Percentiles rank a stretch among this genome's conserved stretches.
Evolutionary conservation across 2,797 vertebrate species (phyloP).

Genomic region (Sebastes taczanowskii): DNA sequence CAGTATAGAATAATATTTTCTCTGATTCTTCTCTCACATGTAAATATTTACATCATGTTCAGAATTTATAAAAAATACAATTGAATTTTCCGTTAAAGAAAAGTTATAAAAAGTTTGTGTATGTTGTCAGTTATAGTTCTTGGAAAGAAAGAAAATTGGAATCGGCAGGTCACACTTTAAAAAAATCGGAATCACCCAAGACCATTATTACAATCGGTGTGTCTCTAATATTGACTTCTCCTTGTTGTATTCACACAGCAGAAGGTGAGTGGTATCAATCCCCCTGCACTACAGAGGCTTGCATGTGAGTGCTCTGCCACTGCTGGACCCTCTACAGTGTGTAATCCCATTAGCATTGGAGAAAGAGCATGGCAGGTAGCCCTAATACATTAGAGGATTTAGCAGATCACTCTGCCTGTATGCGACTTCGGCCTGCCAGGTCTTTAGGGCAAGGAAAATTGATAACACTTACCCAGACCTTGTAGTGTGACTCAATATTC

Average conservation of each 20-base stretch:
- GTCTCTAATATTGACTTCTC: neutral
- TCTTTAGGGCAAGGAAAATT: slow-evolving; percentile 13
- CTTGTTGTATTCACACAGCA: neutral
- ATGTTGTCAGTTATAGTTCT: neutral
- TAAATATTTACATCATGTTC: neutral
- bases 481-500: slow-evolving; percentile 18
- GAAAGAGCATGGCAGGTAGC: slow-evolving; percentile 45
- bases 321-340: slow-evolving; percentile 45
- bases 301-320: slow-evolving; percentile 15
- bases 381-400: slow-evolving; percentile 61
- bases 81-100: neutral
- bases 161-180: neutral
- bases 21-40: neutral
- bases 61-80: neutral
- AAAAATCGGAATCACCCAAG: neutral
- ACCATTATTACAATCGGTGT: neutral
- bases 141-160: neutral
- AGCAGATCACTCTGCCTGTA: slow-evolving; percentile 47
- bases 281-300: neutral
- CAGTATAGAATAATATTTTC: neutral
- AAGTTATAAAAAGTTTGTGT: neutral
- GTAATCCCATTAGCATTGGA: slow-evolving; percentile 64
- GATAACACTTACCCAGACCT: slow-evolving; percentile 14
- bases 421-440: slow-evolving; percentile 1
- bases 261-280: neutral